Percentiles rank a stretch among this genome's conserved stretches.
Conservation (phyloP, 2,888 invertebrate genomes). For the Eupeodes luniger region DNA sequence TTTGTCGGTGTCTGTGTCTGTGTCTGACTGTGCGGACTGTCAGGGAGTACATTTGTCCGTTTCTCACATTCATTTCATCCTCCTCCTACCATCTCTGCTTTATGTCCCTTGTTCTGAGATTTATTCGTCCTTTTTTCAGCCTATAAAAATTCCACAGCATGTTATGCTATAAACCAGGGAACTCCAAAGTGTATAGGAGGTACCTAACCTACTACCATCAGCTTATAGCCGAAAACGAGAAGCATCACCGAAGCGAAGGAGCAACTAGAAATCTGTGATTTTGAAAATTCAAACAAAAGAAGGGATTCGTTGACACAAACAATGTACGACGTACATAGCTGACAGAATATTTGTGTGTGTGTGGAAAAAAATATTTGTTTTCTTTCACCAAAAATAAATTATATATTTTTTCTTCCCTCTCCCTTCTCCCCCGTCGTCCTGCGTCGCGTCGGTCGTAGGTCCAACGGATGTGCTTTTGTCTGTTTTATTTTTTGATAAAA, state of each 20-base stretch:
- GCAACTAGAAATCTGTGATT: conserved; percentile 50
- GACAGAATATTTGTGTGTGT: conserved; percentile 7
- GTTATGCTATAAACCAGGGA: conserved; percentile 33
- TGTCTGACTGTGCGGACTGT: background rate
- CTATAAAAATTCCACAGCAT: conserved; percentile 27
- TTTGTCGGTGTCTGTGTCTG: too few species aligned
- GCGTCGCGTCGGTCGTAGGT: background rate
- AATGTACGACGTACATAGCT: conserved; percentile 33
- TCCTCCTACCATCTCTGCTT: conserved; percentile 25
- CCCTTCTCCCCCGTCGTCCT: background rate
- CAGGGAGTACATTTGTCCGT: conserved; percentile 58
- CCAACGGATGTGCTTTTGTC: background rate
- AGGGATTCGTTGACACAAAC: conserved; percentile 31
- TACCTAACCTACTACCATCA: too few species aligned
- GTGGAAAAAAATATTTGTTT: conserved; percentile 41
- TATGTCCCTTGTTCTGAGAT: conserved; percentile 53
- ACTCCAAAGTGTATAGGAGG: conserved; percentile 14
- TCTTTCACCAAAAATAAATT: conserved; percentile 42
- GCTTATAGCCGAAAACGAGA: background rate
- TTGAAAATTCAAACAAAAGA: conserved; percentile 60
- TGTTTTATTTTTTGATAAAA: conserved; percentile 12
- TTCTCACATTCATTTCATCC: conserved; percentile 54
- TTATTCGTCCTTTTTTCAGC: conserved; percentile 51
- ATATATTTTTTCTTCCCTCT: background rate
- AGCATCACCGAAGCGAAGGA: conserved; percentile 3